Percentiles rank a stretch among this genome's conserved stretches.
Evolutionary conservation across 2,888 invertebrate species (phyloP).

Genomic region (Diarsia rubi): DNA sequence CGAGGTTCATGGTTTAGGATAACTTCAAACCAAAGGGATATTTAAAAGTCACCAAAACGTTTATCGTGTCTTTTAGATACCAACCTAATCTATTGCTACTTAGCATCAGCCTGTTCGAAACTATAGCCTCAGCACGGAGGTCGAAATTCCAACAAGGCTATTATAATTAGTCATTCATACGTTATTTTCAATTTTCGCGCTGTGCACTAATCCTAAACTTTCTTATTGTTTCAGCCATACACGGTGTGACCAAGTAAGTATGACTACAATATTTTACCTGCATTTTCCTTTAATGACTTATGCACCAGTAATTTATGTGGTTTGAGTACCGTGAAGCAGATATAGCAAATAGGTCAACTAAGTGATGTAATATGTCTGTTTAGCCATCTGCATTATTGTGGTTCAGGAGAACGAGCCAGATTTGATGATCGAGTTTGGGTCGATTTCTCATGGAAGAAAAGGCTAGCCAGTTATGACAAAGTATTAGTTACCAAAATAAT

Average conservation of each 20-base stretch:
- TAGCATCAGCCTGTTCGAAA: neutral
- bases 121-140: neutral
- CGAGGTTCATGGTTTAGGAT: neutral
- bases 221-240: constrained; percentile 57
- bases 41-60: neutral
- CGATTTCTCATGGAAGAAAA: too few relatives aligned
- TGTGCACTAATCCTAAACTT: neutral
- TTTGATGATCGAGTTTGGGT: too few relatives aligned
- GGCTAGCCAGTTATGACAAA: too few relatives aligned
- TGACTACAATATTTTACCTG: neutral
- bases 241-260: constrained; percentile 58
- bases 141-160: neutral
- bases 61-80: neutral
- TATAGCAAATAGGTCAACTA: neutral
- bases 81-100: neutral
- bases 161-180: neutral
- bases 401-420: neutral
- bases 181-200: neutral
- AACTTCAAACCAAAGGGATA: neutral
- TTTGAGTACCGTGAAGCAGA: neutral
- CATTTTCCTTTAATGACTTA: neutral
- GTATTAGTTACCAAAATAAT: too few relatives aligned
- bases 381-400: neutral
- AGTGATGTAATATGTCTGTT: neutral
- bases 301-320: neutral